These are phyloP conservation scores for Emydura subglobosa DNA, from an alignment of 2,113 vertebrate species.

Conservation along the genomic window DNA sequence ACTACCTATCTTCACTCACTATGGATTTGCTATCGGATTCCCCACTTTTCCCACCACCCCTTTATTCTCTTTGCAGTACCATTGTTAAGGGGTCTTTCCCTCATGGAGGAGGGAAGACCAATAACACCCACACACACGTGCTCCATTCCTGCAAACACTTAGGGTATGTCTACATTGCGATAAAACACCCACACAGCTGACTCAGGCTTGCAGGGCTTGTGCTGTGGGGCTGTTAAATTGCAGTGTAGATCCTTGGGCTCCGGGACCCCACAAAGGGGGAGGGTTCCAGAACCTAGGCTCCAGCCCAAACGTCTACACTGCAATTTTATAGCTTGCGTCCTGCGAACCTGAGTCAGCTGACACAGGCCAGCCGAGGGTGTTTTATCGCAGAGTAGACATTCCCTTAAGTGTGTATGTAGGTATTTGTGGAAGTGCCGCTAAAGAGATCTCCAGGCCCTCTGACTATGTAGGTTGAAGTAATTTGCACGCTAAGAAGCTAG, in stretches of 20 bases:
- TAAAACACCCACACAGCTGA: neutral
- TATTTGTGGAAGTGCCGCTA: neutral
- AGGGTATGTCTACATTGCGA: neutral
- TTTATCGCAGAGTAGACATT: neutral
- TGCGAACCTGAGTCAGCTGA: neutral
- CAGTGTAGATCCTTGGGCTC: neutral
- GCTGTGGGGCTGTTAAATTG: neutral
- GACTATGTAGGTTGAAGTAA: neutral
- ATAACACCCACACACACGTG: neutral
- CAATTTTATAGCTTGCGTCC: neutral
- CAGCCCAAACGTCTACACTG: neutral
- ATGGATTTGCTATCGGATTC: neutral
- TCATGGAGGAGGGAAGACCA: neutral
- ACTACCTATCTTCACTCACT: neutral
- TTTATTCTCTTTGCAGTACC: neutral
- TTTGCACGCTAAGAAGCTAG: neutral
- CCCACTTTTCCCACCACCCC: neutral
- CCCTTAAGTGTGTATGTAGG: neutral
- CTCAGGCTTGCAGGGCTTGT: neutral
- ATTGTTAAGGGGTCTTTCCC: neutral
- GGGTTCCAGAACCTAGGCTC: neutral
- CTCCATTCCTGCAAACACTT: neutral
- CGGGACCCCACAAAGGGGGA: neutral
- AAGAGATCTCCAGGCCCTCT: neutral
- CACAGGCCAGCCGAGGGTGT: neutral